A percentile compares a stretch with the other conserved stretches of the same genome.
phyloP scores from a whole-genome alignment of 2,797 vertebrate genomes.

The Enteromius unitaeniatus region DNA sequence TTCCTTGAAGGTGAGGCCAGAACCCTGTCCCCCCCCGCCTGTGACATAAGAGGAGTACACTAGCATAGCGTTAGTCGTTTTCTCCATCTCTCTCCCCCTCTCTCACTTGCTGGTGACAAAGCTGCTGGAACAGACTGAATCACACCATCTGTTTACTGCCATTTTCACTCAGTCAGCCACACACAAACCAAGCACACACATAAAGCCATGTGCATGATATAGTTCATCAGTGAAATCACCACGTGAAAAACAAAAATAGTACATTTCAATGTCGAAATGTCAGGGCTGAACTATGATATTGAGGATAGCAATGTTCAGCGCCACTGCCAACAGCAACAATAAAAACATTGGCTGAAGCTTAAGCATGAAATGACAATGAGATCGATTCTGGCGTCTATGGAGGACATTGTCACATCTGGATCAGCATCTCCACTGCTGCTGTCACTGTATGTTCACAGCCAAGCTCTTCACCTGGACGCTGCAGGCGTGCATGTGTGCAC shows the following conservation, averaged over 20 bases:
- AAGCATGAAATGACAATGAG: background rate
- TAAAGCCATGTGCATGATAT: constrained; percentile 16
- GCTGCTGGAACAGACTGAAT: constrained; percentile 63
- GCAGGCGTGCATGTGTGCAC: constrained; percentile 54
- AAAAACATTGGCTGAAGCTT: constrained; percentile 6
- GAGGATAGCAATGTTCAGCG: constrained; percentile 5
- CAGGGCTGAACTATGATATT: constrained; percentile 41
- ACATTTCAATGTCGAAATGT: constrained; percentile 46
- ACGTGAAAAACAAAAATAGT: constrained; percentile 43
- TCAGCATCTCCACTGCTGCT: constrained; percentile 22
- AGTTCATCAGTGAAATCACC: constrained; percentile 1
- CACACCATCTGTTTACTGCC: constrained; percentile 72
- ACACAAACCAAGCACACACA: constrained; percentile 38
- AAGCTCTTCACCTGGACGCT: constrained; percentile 66
- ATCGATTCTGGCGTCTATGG: background rate
- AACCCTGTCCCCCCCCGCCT: background rate
- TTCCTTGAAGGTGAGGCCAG: constrained; percentile 40
- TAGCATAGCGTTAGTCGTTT: constrained; percentile 5
- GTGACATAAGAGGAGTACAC: constrained; percentile 32
- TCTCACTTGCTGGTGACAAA: constrained; percentile 59
- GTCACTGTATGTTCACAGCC: constrained; percentile 52
- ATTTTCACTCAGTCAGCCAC: constrained; percentile 66
- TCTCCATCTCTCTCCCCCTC: constrained; percentile 14
- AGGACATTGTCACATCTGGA: constrained; percentile 8
- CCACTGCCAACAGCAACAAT: background rate